Evolutionary conservation across 2,113 vertebrate species (phyloP).

Genomic region (Malaclemys terrapin): DNA sequence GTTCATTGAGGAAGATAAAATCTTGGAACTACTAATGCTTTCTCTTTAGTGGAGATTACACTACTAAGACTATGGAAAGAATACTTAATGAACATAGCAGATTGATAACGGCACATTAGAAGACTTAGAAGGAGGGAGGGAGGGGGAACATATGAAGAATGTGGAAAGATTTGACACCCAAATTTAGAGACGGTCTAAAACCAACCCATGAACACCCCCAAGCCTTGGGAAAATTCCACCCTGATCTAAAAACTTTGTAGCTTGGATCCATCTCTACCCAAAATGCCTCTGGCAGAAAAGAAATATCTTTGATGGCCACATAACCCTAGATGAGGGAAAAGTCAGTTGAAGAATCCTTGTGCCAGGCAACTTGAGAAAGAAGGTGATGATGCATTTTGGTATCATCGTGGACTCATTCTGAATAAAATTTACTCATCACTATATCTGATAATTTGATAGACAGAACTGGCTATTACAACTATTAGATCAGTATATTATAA

Average conservation of each 20-base stretch:
- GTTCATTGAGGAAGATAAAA: neutral
- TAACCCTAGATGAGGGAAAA: neutral
- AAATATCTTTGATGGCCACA: neutral
- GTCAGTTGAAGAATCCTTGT: neutral
- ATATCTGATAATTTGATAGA: neutral
- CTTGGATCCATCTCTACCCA: neutral
- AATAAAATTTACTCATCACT: neutral
- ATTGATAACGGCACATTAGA: neutral
- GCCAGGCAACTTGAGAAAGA: neutral
- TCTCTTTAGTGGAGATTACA: neutral
- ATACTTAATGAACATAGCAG: neutral
- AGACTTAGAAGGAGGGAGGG: neutral
- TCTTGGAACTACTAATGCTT: neutral
- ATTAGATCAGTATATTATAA: neutral
- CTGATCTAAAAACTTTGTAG: neutral
- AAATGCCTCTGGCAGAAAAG: neutral
- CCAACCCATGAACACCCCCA: neutral
- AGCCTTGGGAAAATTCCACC: neutral
- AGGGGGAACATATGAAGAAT: neutral
- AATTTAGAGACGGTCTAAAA: neutral
- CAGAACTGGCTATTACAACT: neutral
- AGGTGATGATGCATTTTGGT: neutral
- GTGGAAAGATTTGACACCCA: neutral
- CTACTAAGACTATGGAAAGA: neutral
- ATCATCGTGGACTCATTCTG: neutral